Conservation (phyloP, 2,113 vertebrate species). For the Bubo scandiacus region DNA sequence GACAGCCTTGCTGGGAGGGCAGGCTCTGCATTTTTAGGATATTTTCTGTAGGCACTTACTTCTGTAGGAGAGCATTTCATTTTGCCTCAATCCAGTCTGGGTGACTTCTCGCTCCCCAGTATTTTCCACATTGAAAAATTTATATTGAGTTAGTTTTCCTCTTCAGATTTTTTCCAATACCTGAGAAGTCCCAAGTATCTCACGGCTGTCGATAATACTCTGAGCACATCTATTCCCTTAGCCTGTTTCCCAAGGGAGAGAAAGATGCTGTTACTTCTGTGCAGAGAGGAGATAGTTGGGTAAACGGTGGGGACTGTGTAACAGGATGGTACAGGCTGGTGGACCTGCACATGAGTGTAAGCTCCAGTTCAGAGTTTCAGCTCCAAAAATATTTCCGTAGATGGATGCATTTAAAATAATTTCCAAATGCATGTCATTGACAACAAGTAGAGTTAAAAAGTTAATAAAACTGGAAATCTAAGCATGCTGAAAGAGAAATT, state of each 20-base stretch:
- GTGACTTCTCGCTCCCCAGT: not conserved
- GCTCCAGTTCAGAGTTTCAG: not conserved
- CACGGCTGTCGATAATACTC: not conserved
- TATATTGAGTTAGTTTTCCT: not conserved
- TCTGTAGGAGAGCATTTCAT: not conserved
- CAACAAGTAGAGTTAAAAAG: not conserved
- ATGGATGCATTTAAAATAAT: not conserved
- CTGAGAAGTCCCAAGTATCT: not conserved
- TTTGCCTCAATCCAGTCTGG: not conserved
- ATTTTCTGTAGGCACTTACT: not conserved
- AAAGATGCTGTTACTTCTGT: not conserved
- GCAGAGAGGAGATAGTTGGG: not conserved
- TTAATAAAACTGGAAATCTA: not conserved
- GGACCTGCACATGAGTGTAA: too few species aligned
- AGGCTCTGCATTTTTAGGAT: not conserved
- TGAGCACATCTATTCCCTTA: not conserved
- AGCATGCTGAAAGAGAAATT: not conserved
- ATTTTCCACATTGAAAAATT: not conserved
- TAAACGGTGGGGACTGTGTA: not conserved
- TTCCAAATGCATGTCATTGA: not conserved
- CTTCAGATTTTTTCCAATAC: not conserved
- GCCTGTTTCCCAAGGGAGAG: not conserved
- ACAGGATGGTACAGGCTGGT: not conserved
- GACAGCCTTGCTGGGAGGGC: not conserved
- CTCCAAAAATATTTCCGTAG: not conserved